Conservation (phyloP, 2,113 vertebrate species). For the Sylvietta virens region DNA sequence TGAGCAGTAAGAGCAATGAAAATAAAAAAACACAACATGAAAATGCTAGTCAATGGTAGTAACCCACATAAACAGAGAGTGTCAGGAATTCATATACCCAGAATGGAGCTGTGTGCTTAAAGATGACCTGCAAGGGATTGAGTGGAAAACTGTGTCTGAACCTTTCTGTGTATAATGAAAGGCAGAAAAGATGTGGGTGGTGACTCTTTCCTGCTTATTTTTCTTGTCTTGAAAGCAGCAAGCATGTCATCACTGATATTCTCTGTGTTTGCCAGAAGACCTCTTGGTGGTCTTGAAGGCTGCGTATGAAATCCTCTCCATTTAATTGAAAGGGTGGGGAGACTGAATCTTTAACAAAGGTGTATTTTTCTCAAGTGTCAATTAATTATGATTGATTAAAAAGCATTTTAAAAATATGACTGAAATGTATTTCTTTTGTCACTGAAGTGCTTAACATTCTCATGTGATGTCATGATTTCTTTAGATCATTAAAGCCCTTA, state of each 20-base stretch:
- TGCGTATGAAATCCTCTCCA: neutral
- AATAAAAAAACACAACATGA: neutral
- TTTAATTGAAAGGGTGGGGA: neutral
- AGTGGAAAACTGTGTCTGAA: neutral
- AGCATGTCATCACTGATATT: slow-evolving; percentile 32
- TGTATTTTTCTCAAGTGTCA: neutral
- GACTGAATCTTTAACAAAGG: neutral
- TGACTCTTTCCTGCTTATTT: slow-evolving; percentile 46
- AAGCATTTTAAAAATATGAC: neutral
- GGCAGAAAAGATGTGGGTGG: neutral
- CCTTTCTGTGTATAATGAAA: neutral
- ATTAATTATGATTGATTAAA: neutral
- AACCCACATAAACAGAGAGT: neutral
- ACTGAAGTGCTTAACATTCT: neutral
- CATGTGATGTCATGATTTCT: neutral
- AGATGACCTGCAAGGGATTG: neutral
- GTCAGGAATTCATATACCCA: neutral
- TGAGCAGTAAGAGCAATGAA: neutral
- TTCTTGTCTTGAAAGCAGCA: slow-evolving; percentile 49
- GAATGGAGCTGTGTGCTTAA: neutral
- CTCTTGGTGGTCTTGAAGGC: slow-evolving; percentile 44
- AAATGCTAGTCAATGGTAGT: neutral
- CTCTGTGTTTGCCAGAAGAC: slow-evolving; percentile 25
- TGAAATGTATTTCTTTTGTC: neutral
- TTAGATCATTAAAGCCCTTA: neutral